Evolutionary conservation across 2,888 invertebrate genomes (phyloP).

Genomic region (Pomacea canaliculata): DNA sequence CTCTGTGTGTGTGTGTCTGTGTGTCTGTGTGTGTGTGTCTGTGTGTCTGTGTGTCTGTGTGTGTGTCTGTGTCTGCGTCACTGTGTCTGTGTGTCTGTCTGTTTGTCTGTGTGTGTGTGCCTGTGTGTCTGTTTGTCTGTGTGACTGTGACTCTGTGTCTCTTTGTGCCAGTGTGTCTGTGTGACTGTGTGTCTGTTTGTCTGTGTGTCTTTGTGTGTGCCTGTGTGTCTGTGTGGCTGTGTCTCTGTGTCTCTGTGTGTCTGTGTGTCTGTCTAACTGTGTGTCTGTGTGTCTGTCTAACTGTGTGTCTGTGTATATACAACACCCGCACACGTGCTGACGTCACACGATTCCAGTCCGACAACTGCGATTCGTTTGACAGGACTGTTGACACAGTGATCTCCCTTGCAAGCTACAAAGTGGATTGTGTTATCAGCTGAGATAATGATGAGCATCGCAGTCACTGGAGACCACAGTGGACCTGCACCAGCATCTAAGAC

Average conservation of each 20-base stretch:
- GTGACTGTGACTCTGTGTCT: not conserved
- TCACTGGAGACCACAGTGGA: no score
- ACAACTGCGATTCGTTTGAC: no score
- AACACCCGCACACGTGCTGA: no score
- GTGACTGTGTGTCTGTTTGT: not conserved
- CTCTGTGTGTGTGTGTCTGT: no score
- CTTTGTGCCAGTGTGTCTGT: not conserved
- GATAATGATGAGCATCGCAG: no score
- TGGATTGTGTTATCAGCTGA: no score
- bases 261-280: not conserved
- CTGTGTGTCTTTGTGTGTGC: no score
- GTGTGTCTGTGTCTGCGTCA: not conserved
- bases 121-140: not conserved
- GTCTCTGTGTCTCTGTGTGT: not conserved
- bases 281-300: not conserved
- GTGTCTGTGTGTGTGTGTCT: not conserved
- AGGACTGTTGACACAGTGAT: no score
- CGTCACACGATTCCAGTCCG: no score
- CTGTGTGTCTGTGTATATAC: not conserved
- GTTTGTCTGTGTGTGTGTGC: not conserved
- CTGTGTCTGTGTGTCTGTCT: no score
- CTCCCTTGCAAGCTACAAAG: no score
- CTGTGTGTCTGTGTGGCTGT: not conserved
- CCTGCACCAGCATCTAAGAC: no score
- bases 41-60: not conserved